Conservation (phyloP, 2,113 vertebrate genomes). For the Neotoma lepida region DNA sequence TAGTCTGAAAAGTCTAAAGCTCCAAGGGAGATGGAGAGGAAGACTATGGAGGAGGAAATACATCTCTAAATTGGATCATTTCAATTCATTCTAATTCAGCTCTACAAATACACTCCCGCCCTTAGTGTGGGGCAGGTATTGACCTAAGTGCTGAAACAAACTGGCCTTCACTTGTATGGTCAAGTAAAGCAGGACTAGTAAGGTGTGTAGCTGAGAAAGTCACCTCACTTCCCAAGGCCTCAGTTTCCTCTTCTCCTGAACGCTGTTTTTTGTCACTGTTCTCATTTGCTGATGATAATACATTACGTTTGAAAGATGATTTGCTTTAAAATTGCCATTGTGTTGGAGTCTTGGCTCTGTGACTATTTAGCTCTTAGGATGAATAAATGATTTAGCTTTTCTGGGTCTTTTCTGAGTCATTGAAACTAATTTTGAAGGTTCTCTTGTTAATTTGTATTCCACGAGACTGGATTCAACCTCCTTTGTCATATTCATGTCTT, state of each 20-base stretch:
- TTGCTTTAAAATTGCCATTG: not conserved
- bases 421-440: not conserved
- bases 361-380: not conserved
- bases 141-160: not conserved
- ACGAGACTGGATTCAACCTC: not conserved
- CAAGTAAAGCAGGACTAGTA: not conserved
- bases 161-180: not conserved
- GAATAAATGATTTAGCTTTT: not conserved
- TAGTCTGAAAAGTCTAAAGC: conserved; percentile 23
- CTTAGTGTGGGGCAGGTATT: not conserved
- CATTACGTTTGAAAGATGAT: not conserved
- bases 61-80: not conserved
- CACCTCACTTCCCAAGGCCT: not conserved
- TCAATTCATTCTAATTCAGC: conserved; percentile 24
- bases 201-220: not conserved
- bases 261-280: not conserved
- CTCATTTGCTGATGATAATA: not conserved
- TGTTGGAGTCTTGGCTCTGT: not conserved
- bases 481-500: not conserved
- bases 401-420: not conserved
- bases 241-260: not conserved
- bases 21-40: not conserved
- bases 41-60: not conserved
- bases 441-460: not conserved
- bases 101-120: not conserved